Conservation (phyloP, 2,888 invertebrate genomes). For the Notodromas monacha region DNA sequence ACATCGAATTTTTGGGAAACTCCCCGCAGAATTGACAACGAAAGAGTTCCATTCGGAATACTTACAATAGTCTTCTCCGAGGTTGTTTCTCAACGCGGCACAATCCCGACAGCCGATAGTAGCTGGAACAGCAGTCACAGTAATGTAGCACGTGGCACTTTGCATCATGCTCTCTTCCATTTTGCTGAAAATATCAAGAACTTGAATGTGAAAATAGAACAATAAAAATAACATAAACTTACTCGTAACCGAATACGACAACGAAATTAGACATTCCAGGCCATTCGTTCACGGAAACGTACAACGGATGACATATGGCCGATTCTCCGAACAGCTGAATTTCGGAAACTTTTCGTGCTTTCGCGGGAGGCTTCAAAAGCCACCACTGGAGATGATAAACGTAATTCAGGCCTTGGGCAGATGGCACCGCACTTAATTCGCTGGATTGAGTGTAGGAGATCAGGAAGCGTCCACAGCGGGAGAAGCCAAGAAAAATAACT, state of each 20-base stretch:
- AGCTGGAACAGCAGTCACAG: constrained; percentile 30
- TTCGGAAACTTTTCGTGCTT: constrained; percentile 24
- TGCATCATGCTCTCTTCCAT: no score
- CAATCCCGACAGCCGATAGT: no score
- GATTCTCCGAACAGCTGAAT: constrained; percentile 24
- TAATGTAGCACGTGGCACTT: constrained; percentile 24
- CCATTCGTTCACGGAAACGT: constrained; percentile 34
- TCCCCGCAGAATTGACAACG: no score
- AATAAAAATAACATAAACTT: no score
- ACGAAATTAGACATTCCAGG: constrained; percentile 29
- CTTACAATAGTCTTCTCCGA: no score
- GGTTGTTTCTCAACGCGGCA: no score
- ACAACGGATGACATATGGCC: constrained; percentile 20
- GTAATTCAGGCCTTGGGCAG: constrained; percentile 12
- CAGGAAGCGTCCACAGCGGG: constrained; percentile 69
- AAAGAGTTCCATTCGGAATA: no score
- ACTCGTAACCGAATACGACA: constrained; percentile 33
- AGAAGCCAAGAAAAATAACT: constrained; percentile 77
- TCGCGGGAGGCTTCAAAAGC: constrained; percentile 24
- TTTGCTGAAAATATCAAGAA: no score
- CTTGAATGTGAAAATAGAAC: no score
- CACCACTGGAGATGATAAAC: constrained; percentile 30
- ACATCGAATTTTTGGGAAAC: no score
- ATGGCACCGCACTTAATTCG: constrained; percentile 15
- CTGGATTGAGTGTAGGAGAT: constrained; percentile 61